Base-by-base conservation (phyloP, 2,797 vertebrate species). In the Acrossocheilus fasciatus region DNA sequence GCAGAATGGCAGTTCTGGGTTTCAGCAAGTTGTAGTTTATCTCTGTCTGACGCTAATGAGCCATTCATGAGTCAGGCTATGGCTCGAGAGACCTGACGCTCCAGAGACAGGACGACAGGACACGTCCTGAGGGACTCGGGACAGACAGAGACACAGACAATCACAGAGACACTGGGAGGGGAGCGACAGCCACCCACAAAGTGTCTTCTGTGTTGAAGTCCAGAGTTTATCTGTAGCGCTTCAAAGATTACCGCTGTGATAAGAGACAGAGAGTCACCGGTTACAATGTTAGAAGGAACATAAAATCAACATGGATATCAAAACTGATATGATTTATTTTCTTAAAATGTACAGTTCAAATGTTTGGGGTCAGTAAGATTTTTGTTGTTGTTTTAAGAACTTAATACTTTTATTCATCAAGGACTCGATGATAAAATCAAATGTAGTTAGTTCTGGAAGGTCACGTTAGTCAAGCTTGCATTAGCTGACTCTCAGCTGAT, bases 1-100 rank as follows among this genome's bases (percentile, higher is more conserved):
- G 91, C 89, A 89, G 88, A 89, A 92, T 88, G 88, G 90, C 90
- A 88, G 88, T 89, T 92, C 91, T 68, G 90, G 91, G 86, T 91
- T 90, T 92, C 93, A 91, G 93, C 91, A 91, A 90, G 90, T 89
- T 92, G 91, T 76, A 89, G 89, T 82, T 95, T 94, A 95, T 96
- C 94, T 94, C 73, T 18, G 85, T 88, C 84, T 76, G 75, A 86
- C 68, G 50, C 93, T 96, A 96, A 96, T 95, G 94, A 95, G 93
- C 91, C 94, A 87, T 94, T 93, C 89, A 90, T 89, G 43, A 81
- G 88, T 89, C 90, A 81, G 87, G 90, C 86, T 85, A 88, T 87
- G 78, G 80, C 89, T 68, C 7, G 8, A 72, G 84, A 86, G 87
- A 64, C 18, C 87, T 80, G 86, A 87, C 83, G 85, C 82, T 78